Evolutionary conservation across 2,113 vertebrate species (phyloP), one percentile per base, ranked within the genome.

Genomic region (Labeo rohita): DNA sequence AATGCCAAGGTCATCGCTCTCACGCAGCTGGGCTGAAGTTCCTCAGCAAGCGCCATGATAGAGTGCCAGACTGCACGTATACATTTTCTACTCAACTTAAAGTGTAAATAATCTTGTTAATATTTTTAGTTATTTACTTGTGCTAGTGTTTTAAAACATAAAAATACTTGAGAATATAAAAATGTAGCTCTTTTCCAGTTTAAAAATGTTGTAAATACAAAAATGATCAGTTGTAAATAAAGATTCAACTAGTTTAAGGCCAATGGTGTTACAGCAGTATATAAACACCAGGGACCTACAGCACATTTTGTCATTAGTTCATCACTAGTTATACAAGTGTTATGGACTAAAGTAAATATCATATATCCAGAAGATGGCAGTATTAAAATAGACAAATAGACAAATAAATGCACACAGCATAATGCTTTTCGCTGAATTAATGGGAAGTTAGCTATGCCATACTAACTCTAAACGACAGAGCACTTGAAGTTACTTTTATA

Each of bases 1-100:
- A 89, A 80, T 86, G 91, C 93, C 93, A 94, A 93, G 93, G 93
- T 95, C 93, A 94, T 82, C 54, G 89, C 89, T 92, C 90, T 85
- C 85, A 74, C 74, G 56, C 92, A 93, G 93, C 93, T 93, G 94
- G 68, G 85, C 91, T 92, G 90, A 63, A 63, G 84, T 81, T 78
- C 70, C 78, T 79, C 76, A 72, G 77, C 77, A 84, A 88, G 45
- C 79, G 74, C 15, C 66, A 70, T 59, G 28, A 49, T 13, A 68
- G 77, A 65, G 83, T 85, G 80, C 82, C 36, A 39, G 36, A 86
- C 56, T 74, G 84, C 89, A 90, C 86, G 84, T 86, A 84, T 83
- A 47, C 81, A 83, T 39, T 45, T 70, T 18, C 2, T 39, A 1
- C 54, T 59, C 54, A 70, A 70, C 34, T 39, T 36, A 3, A 39